These are phyloP conservation scores for Leptobrachium ailaonicum DNA, from an alignment of 2,113 vertebrate genomes.

Conservation along the genomic window DNA sequence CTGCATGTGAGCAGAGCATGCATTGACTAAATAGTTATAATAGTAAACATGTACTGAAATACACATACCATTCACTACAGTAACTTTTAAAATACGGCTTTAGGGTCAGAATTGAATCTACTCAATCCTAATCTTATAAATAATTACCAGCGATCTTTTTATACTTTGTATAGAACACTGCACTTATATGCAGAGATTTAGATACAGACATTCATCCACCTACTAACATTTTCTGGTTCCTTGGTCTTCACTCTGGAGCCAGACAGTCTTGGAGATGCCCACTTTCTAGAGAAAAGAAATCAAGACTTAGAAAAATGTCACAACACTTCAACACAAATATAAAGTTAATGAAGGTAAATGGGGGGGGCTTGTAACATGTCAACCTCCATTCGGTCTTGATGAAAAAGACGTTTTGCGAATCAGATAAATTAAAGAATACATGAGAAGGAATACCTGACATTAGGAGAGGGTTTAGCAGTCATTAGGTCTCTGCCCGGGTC, in stretches of 20 bases:
- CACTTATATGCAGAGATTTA: no score
- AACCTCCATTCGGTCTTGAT: neutral
- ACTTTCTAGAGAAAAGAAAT: constrained; percentile 31
- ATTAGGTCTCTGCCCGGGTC: constrained; percentile 17
- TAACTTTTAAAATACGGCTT: no score
- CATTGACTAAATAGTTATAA: neutral
- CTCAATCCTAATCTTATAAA: no score
- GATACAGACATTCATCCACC: no score
- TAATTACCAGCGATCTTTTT: no score
- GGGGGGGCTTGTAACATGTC: neutral
- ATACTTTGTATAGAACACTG: no score
- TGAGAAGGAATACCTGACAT: neutral
- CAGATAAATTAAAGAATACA: neutral
- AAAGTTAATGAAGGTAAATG: neutral
- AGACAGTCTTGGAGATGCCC: neutral
- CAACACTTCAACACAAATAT: neutral
- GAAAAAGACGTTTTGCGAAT: neutral
- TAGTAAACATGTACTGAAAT: no score
- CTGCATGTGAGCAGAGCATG: no score
- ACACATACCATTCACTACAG: no score
- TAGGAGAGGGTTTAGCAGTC: neutral
- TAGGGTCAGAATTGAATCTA: no score
- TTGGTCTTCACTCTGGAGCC: neutral
- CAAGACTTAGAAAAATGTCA: neutral
- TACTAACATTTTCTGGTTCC: constrained; percentile 4